Evolutionary conservation across 2,113 vertebrate species (phyloP).

Genomic region (Meles meles): DNA sequence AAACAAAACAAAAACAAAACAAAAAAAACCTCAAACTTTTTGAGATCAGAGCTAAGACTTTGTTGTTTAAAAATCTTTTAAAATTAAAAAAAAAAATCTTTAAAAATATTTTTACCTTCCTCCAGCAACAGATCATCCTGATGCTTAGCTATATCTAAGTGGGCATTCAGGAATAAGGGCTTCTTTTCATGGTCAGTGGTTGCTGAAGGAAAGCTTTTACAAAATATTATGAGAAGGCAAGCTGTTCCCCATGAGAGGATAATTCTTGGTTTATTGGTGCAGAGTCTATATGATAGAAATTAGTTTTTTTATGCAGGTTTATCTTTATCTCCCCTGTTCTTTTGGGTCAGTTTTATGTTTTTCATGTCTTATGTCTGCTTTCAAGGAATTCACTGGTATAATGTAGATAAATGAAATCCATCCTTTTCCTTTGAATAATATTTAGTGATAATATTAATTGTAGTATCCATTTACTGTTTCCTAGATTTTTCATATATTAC

Average conservation of each 20-base stretch:
- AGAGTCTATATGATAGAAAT: neutral
- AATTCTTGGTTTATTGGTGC: neutral
- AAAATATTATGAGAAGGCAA: neutral
- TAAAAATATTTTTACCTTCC: neutral
- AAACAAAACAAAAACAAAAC: too few species aligned
- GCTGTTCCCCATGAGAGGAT: neutral
- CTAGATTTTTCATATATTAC: neutral
- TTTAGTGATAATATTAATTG: constrained; percentile 1
- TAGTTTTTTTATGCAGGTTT: neutral
- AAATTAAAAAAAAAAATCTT: neutral
- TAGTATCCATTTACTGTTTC: neutral
- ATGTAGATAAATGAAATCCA: neutral
- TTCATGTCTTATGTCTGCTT: constrained; percentile 11
- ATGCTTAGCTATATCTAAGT: neutral
- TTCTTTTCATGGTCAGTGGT: neutral
- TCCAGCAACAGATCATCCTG: neutral
- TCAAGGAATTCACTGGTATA: constrained; percentile 37
- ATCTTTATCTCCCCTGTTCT: neutral
- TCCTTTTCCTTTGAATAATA: neutral
- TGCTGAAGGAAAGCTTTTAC: constrained; percentile 3
- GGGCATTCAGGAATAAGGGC: neutral
- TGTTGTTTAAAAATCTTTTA: neutral
- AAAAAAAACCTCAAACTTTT: neutral
- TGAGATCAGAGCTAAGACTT: neutral
- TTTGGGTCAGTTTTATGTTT: constrained; percentile 12